Percentiles rank a stretch among this genome's conserved stretches.
Conservation (phyloP, 2,888 invertebrate species). For the Agrotis clavis region DNA sequence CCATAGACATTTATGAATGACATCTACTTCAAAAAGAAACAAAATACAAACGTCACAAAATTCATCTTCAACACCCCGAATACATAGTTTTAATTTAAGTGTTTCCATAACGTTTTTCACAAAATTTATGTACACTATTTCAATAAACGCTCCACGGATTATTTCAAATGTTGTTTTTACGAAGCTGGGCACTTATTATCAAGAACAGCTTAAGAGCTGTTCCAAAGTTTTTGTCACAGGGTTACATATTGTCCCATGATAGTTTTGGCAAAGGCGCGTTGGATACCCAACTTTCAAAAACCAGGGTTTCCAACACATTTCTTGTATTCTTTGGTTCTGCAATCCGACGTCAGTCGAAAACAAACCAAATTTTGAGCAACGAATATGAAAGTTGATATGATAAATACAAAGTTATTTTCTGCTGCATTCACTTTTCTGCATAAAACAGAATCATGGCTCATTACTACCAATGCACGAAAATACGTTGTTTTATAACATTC, state of each 20-base stretch:
- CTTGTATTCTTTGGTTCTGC: constrained; percentile 12
- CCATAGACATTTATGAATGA: constrained; percentile 13
- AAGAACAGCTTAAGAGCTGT: constrained; percentile 13
- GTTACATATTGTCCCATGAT: not conserved
- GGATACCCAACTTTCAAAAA: not conserved
- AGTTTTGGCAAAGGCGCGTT: not conserved
- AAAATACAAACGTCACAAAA: constrained; percentile 14
- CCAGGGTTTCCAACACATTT: not conserved
- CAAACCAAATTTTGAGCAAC: constrained; percentile 12
- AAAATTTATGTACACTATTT: not conserved
- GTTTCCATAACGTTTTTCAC: not conserved
- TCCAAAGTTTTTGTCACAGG: constrained; percentile 9
- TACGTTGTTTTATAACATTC: constrained; percentile 5
- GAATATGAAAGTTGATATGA: not conserved
- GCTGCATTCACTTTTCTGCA: not conserved
- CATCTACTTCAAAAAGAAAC: constrained; percentile 10
- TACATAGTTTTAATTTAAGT: not conserved
- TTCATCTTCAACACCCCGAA: not conserved
- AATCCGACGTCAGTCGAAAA: not conserved
- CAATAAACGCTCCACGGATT: constrained; percentile 5
- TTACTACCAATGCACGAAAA: not conserved
- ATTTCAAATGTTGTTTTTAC: constrained; percentile 35
- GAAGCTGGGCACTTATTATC: not conserved
- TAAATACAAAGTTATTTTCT: not conserved
- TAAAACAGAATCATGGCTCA: constrained; percentile 4